These are phyloP conservation scores for Osmerus eperlanus DNA, from an alignment of 2,113 vertebrate genomes.

Conservation along the genomic window DNA sequence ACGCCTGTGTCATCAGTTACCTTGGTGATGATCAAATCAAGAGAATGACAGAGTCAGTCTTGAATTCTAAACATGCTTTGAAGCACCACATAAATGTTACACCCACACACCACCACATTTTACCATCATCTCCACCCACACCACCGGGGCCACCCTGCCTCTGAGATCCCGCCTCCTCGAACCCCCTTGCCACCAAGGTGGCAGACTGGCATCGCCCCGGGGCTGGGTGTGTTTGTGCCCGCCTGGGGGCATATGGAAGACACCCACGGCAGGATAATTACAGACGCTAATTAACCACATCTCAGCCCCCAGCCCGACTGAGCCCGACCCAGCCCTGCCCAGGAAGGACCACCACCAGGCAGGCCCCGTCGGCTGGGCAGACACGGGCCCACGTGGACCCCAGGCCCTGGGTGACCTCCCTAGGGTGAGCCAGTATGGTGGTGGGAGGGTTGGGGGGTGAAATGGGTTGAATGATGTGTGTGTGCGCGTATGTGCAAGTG, in stretches of 20 bases:
- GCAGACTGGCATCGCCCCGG: constrained; percentile 40
- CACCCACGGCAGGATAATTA: constrained; percentile 3
- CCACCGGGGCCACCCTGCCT: constrained; percentile 63
- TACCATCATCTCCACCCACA: constrained; percentile 57
- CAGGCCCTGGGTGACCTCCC: constrained; percentile 4
- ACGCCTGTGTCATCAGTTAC: constrained; percentile 27
- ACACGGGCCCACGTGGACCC: background rate
- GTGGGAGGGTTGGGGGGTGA: background rate
- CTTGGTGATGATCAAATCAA: constrained; percentile 47
- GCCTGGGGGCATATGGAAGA: constrained; percentile 1
- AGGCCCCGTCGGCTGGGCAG: background rate
- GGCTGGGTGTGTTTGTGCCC: constrained; percentile 49
- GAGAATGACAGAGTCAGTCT: constrained; percentile 26
- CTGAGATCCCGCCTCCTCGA: constrained; percentile 32
- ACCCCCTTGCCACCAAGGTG: constrained; percentile 55
- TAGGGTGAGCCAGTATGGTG: background rate
- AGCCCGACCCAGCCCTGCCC: too few species aligned
- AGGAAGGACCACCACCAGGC: constrained; percentile 6
- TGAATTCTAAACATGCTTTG: constrained; percentile 8
- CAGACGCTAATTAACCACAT: constrained; percentile 12
- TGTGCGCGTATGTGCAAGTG: too few species aligned
- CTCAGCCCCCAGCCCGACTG: background rate
- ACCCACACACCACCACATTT: constrained; percentile 36
- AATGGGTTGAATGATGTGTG: too few species aligned
- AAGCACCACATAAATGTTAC: constrained; percentile 1